Conservation (phyloP, 2,888 invertebrate genomes). For the Conus canariensis region DNA sequence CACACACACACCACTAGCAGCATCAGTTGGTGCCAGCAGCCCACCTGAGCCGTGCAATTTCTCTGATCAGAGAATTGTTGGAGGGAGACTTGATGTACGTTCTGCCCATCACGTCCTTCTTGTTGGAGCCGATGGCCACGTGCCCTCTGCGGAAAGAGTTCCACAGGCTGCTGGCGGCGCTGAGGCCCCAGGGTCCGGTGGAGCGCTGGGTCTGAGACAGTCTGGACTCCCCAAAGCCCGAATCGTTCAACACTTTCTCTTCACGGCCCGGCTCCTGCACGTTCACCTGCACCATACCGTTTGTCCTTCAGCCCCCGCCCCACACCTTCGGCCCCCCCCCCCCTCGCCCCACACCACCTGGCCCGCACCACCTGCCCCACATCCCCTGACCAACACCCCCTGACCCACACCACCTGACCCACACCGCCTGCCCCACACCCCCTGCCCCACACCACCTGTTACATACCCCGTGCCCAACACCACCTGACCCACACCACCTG, state of each 20-base stretch:
- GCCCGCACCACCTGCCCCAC: background rate
- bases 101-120: slow-evolving; percentile 55
- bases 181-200: slow-evolving; percentile 42
- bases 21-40: background rate
- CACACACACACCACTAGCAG: background rate
- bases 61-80: slow-evolving; percentile 56
- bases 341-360: background rate
- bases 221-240: background rate
- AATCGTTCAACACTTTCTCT: background rate
- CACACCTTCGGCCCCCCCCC: background rate
- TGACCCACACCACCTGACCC: too few species aligned
- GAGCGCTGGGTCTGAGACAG: background rate
- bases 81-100: slow-evolving; percentile 61
- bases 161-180: slow-evolving; percentile 56
- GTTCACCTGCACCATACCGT: background rate
- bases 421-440: background rate
- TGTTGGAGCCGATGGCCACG: slow-evolving; percentile 48
- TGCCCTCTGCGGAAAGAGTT: slow-evolving; percentile 55
- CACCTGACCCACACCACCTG: too few species aligned
- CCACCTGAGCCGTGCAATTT: slow-evolving; percentile 67
- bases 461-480: background rate
- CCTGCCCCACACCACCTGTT: background rate
- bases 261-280: background rate
- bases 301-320: too few species aligned
- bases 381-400: background rate